Evolutionary conservation across 2,113 vertebrate species (phyloP), one percentile per base, ranked within the genome.

Genomic region (Hydrolagus affinis): DNA sequence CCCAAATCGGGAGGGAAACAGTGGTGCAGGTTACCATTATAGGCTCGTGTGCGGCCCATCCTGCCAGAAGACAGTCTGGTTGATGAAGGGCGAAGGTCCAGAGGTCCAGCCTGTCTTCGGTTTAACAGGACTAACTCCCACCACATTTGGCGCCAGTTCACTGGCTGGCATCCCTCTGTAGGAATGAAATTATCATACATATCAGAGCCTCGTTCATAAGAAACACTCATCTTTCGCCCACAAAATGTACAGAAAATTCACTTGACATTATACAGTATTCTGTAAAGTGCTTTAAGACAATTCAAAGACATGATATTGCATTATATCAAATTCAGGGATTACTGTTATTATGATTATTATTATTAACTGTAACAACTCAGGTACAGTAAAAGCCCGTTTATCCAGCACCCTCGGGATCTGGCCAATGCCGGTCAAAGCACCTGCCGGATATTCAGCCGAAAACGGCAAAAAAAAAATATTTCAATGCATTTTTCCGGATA

Each of bases 161-260:
- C 4, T 66, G 60, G 28, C 8, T 62, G 60, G 28, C 8, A 80
- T 64, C 60, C 77, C 15, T 8, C 44, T 15, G 14, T 15, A 19
- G 60, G 60, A 60, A 14, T 80, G 77, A 80, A 80, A 80, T 80
- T 15, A 80, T 30, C 77, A 8, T 15, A 80, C 17, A 17, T 80
- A 28, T 9, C 59, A 77, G 57, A 23, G 8, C 74, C 56, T 66
- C 23, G 7, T 4, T 56, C 32, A 21, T 62, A 25, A 80, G n/a
- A 6, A 17, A 62, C 62, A 64, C 77, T 64, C 23, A 66, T 64
- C 14, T 15, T 62, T 83, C 44, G 6, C 44, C 44, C 44, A 1
- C 44, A 44, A 44, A 3, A 44, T 44, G 6, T 44, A 6, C 44
- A 44, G 44, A 44, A 1, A 44, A 44, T 44, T 44, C 44, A 44